Evolutionary conservation across 2,888 invertebrate species (phyloP).

Genomic region (Agonopterix alstromeriana): DNA sequence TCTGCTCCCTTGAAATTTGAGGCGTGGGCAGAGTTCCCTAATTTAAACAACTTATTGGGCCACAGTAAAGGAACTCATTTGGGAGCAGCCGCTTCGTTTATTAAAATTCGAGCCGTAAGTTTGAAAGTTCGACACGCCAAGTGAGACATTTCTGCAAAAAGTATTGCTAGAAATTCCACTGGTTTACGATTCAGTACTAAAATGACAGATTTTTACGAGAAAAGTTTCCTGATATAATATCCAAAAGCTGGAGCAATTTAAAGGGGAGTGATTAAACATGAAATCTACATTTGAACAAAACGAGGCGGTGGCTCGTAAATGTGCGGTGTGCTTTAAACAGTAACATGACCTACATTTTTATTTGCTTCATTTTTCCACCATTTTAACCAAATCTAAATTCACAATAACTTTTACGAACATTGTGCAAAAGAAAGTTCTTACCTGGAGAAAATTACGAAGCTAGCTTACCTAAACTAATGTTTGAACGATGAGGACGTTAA

Average conservation of each 20-base stretch:
- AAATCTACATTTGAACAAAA: constrained; percentile 1
- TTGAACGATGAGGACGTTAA: too few relatives aligned
- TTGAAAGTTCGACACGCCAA: constrained; percentile 39
- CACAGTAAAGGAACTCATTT: constrained; percentile 32
- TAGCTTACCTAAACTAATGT: too few relatives aligned
- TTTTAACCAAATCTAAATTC: too few relatives aligned
- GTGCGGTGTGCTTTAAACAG: neutral
- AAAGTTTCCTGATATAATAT: constrained; percentile 54
- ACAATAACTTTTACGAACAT: too few relatives aligned
- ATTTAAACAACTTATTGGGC: constrained; percentile 25
- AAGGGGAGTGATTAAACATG: constrained; percentile 41
- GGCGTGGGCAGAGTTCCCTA: constrained; percentile 4
- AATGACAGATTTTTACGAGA: constrained; percentile 54
- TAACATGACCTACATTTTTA: too few relatives aligned
- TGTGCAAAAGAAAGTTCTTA: too few relatives aligned
- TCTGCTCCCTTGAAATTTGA: constrained; percentile 11
- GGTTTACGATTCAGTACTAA: constrained; percentile 47
- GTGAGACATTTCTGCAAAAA: constrained; percentile 44
- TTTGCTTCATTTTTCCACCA: too few relatives aligned
- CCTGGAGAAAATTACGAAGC: too few relatives aligned
- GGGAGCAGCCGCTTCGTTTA: constrained; percentile 34
- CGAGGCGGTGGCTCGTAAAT: neutral
- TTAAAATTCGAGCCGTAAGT: constrained; percentile 53
- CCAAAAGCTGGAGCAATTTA: constrained; percentile 27
- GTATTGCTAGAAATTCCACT: constrained; percentile 34